phyloP scores from a whole-genome alignment of 2,797 vertebrate species.

The Amblyraja radiata region DNA sequence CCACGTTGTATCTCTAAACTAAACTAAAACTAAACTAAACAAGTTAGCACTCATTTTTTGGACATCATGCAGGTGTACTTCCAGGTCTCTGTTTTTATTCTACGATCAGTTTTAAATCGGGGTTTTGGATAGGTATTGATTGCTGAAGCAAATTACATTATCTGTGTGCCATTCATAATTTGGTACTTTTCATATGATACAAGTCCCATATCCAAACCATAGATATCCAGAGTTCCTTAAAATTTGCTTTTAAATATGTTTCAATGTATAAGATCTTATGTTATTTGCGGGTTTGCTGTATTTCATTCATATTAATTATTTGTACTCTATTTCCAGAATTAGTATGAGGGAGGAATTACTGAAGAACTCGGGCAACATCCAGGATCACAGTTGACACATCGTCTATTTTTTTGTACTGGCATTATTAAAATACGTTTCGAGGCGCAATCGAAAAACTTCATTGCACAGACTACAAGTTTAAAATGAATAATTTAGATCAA shows the following conservation, averaged over 20 bases:
- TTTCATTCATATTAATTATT: neutral
- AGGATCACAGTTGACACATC: neutral
- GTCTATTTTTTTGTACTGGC: neutral
- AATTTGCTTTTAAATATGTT: neutral
- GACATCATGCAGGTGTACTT: no score
- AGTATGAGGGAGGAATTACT: neutral
- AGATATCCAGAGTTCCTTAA: neutral
- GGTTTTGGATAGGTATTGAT: neutral
- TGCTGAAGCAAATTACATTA: neutral
- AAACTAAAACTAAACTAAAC: no score
- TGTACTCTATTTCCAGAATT: slow-evolving; percentile 7
- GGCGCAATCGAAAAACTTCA: neutral
- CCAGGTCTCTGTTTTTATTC: no score
- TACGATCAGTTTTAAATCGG: neutral
- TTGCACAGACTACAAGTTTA: neutral
- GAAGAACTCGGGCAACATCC: neutral
- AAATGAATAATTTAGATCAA: slow-evolving; percentile 24
- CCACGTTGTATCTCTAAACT: no score
- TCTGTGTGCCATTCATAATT: neutral
- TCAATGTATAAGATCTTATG: neutral
- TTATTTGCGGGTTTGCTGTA: neutral
- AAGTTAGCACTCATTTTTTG: no score
- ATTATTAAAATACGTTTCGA: slow-evolving; percentile 17
- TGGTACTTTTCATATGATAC: neutral
- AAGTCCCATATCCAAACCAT: neutral